Percentiles rank a stretch among this genome's conserved stretches.
Evolutionary conservation across 2,797 vertebrate species (phyloP).

Genomic region (Vireo griseus): DNA sequence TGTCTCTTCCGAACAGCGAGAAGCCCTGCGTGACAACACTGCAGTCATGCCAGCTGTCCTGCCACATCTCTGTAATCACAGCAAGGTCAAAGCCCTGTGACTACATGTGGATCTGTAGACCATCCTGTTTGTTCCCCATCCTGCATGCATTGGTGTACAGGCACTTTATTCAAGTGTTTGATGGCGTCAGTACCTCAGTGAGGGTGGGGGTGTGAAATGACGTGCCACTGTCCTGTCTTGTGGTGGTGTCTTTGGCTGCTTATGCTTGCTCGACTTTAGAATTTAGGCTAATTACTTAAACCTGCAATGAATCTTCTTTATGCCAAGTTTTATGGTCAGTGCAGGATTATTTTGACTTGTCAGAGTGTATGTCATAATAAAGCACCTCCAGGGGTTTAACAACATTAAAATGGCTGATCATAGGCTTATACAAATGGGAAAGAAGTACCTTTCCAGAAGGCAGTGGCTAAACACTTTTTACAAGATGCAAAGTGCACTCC

Average conservation of each 20-base stretch:
- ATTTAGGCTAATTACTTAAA: neutral
- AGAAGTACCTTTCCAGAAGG: neutral
- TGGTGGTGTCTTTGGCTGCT: neutral
- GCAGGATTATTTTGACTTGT: neutral
- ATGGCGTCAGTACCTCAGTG: neutral
- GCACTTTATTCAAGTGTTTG: neutral
- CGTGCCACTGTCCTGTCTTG: accelerated
- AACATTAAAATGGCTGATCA: neutral
- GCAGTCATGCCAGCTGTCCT: neutral
- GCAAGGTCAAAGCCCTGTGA: neutral
- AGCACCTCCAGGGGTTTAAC: neutral
- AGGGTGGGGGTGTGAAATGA: neutral
- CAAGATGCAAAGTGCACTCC: neutral
- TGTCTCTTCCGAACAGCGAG: accelerated
- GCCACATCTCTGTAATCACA: neutral
- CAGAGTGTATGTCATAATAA: neutral
- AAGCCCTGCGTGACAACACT: neutral
- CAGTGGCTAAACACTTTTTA: neutral
- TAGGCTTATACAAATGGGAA: neutral
- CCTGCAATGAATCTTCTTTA: neutral
- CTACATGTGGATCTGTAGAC: neutral
- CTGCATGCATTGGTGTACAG: neutral
- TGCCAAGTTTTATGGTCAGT: neutral
- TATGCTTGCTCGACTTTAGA: neutral
- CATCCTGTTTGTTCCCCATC: no score